Evolutionary conservation across 1,140 invertebrate genomes (phyloP).

Genomic region (Drosophila kanapiae): DNA sequence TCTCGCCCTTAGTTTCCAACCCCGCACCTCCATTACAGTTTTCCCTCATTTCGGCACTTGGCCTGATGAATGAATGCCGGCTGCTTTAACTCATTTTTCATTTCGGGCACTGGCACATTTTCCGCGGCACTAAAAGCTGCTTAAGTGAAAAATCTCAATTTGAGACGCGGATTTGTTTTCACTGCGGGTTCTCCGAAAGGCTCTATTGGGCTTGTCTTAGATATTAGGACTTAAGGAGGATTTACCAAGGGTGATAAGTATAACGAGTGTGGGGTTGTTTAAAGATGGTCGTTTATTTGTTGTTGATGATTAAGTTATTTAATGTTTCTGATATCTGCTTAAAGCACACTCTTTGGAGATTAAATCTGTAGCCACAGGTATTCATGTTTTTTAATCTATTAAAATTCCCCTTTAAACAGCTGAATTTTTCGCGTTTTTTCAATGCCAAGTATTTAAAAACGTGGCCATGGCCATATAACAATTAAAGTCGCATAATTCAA

Average conservation of each 20-base stretch:
- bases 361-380: no score
- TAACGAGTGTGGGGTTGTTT: background rate
- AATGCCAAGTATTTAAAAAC: slow-evolving; percentile 41
- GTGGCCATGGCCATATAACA: slow-evolving; percentile 49
- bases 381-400: background rate
- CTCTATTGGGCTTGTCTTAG: slow-evolving; percentile 3
- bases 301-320: background rate
- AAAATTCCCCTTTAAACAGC: background rate
- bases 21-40: slow-evolving; percentile 39
- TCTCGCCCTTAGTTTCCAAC: slow-evolving; percentile 11
- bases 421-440: slow-evolving; percentile 21
- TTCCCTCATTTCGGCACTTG: slow-evolving; percentile 57
- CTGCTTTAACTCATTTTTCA: slow-evolving; percentile 68
- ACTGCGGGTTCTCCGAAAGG: background rate
- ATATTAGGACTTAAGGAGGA: background rate
- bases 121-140: slow-evolving; percentile 24
- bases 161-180: slow-evolving; percentile 38
- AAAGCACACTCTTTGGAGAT: background rate
- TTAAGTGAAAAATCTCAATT: slow-evolving; percentile 50
- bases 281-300: background rate
- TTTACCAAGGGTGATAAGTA: slow-evolving; percentile 11
- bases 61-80: slow-evolving; percentile 61
- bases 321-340: background rate
- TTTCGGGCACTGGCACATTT: slow-evolving; percentile 23
- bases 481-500: slow-evolving; percentile 70